Conservation (phyloP, 1,140 invertebrate species). For the Linepithema humile region DNA sequence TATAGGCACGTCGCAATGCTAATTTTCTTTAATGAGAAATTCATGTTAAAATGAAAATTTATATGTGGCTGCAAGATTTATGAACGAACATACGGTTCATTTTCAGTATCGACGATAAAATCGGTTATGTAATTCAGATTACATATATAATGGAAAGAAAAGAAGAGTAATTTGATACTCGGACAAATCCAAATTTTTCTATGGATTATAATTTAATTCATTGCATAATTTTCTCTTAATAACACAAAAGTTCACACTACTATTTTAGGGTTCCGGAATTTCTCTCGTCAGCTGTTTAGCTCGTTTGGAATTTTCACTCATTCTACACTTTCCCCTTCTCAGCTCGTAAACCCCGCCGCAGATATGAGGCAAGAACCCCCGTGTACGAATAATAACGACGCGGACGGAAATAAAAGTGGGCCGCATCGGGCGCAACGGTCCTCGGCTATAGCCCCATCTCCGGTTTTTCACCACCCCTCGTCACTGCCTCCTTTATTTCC, state of each 20-base stretch:
- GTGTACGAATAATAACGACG: slow-evolving; percentile 62
- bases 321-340: background rate
- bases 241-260: background rate
- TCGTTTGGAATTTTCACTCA: slow-evolving; percentile 11
- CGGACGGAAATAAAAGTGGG: slow-evolving; percentile 75
- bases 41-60: slow-evolving; percentile 6
- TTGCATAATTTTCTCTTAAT: background rate
- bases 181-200: background rate
- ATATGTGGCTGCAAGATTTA: background rate
- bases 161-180: background rate
- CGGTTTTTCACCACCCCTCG: slow-evolving; percentile 68
- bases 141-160: background rate
- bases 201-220: background rate
- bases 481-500: slow-evolving; percentile 74
- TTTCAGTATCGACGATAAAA: background rate
- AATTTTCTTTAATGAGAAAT: slow-evolving; percentile 10
- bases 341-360: background rate
- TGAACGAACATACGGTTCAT: background rate
- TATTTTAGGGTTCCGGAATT: slow-evolving; percentile 4
- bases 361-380: background rate
- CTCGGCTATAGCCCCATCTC: slow-evolving; percentile 42
- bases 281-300: slow-evolving; percentile 2
- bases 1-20: background rate
- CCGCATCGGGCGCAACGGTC: slow-evolving; percentile 75
- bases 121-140: background rate